These are phyloP conservation scores for Aquatica leii DNA, from an alignment of 2,888 invertebrate species.

Conservation along the genomic window DNA sequence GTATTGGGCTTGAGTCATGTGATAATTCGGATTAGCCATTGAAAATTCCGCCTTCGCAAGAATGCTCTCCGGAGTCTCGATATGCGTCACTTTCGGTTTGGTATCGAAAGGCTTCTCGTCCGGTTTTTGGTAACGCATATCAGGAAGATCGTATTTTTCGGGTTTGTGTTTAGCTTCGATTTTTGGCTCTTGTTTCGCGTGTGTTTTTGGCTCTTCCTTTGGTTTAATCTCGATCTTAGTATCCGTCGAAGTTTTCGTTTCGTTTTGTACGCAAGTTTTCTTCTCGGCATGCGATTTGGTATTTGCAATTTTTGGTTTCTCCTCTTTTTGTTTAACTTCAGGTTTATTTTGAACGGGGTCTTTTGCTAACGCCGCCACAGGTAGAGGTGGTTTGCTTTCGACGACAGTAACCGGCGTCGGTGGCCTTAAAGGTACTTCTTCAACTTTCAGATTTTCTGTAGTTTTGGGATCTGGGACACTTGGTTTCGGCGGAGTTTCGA, in stretches of 20 bases:
- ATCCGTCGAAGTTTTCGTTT: slow-evolving; percentile 59
- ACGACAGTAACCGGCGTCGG: not conserved
- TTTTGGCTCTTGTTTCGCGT: slow-evolving; percentile 59
- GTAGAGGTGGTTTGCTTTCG: not conserved
- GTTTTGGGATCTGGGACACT: not conserved
- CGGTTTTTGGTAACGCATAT: slow-evolving; percentile 46
- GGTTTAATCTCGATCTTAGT: slow-evolving; percentile 60
- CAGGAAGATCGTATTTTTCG: slow-evolving; percentile 40
- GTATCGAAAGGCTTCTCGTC: slow-evolving; percentile 47
- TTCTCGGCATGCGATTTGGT: slow-evolving; percentile 7
- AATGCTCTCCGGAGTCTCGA: slow-evolving; percentile 61
- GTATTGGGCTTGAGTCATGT: slow-evolving; percentile 67
- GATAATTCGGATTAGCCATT: slow-evolving; percentile 75
- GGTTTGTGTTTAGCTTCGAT: slow-evolving; percentile 48
- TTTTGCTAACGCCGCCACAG: not conserved
- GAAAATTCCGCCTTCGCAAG: slow-evolving; percentile 69
- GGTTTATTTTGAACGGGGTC: slow-evolving; percentile 17
- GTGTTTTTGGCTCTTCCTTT: slow-evolving; percentile 62
- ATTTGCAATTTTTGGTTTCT: slow-evolving; percentile 22
- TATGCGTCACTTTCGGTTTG: slow-evolving; percentile 50
- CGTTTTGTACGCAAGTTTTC: slow-evolving; percentile 14
- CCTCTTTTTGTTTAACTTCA: slow-evolving; percentile 26
- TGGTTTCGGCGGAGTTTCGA: not conserved
- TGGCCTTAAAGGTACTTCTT: not conserved
- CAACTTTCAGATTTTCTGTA: slow-evolving; percentile 12